Percentiles rank a stretch among this genome's conserved stretches.
Evolutionary conservation across 2,113 vertebrate genomes (phyloP).

Genomic region (Entomyzon cyanotis): DNA sequence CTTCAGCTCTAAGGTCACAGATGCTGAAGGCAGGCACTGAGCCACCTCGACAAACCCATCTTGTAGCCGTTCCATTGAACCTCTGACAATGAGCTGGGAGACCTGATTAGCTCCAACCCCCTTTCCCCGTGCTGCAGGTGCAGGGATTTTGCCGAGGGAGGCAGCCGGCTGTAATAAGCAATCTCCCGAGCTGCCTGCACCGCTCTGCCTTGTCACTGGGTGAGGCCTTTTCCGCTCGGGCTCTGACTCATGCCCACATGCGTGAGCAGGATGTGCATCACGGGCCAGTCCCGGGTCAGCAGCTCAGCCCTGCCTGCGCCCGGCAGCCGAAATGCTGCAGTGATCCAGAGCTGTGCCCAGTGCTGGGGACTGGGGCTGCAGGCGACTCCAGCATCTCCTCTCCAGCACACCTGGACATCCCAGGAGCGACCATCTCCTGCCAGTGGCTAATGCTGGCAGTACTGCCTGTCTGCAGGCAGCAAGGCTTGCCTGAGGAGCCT

Average conservation of each 20-base stretch:
- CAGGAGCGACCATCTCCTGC: neutral
- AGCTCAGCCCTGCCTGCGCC: neutral
- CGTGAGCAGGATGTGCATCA: constrained; percentile 63
- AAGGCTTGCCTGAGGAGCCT: accelerated
- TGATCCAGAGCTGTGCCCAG: accelerated
- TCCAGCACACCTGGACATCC: neutral
- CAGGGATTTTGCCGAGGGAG: neutral
- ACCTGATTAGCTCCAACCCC: neutral
- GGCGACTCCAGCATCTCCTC: neutral
- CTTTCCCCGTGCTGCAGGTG: accelerated
- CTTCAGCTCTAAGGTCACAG: neutral
- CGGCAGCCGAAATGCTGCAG: neutral
- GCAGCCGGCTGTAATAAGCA: neutral
- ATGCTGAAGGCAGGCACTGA: neutral
- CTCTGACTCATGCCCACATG: constrained; percentile 65
- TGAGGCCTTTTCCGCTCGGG: constrained; percentile 52
- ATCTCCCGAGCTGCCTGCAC: neutral
- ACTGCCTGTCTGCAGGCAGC: neutral
- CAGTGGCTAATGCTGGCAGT: neutral
- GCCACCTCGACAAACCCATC: neutral
- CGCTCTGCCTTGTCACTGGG: neutral
- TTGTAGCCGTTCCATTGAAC: accelerated
- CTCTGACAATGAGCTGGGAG: accelerated
- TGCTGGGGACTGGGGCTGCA: neutral
- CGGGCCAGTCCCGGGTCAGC: neutral